Evolutionary conservation across 1,140 invertebrate species (phyloP).

Genomic region (Andricus grossulariae): DNA sequence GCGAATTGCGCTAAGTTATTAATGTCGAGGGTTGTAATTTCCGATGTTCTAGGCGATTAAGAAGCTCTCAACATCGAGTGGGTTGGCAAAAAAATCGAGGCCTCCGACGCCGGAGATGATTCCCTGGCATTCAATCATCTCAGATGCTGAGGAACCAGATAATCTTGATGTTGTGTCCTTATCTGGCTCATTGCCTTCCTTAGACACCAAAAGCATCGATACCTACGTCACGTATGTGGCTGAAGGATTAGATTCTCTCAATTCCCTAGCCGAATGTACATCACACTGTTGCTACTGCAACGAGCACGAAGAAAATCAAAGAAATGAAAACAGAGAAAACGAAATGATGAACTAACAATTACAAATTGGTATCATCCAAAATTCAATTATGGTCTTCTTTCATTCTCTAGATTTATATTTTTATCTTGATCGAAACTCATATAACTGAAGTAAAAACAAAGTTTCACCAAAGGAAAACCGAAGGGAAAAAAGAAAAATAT

Average conservation of each 20-base stretch:
- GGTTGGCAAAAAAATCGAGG: constrained; percentile 53
- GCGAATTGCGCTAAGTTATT: background rate
- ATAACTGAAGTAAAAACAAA: background rate
- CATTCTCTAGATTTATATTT: background rate
- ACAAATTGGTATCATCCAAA: background rate
- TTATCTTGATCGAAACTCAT: background rate
- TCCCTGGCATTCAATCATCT: constrained; percentile 53
- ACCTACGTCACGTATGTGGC: constrained; percentile 69
- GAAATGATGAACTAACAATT: constrained; percentile 70
- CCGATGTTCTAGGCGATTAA: constrained; percentile 62
- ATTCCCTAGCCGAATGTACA: constrained; percentile 52
- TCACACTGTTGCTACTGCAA: constrained; percentile 67
- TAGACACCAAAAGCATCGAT: constrained; percentile 69
- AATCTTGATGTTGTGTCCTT: constrained; percentile 61
- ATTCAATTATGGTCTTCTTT: background rate
- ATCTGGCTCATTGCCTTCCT: constrained; percentile 67
- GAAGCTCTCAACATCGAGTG: constrained; percentile 60
- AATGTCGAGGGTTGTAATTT: constrained; percentile 25
- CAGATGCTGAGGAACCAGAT: constrained; percentile 35
- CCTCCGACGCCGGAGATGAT: constrained; percentile 40
- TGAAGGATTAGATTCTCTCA: constrained; percentile 50
- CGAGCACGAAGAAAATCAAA: constrained; percentile 72
- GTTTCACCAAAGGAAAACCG: background rate
- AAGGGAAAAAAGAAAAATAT: too few relatives aligned
- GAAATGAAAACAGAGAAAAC: constrained; percentile 71